A percentile compares a stretch with the other conserved stretches of the same genome.
Conservation (phyloP, 2,113 vertebrate genomes). For the Saccopteryx leptura region DNA sequence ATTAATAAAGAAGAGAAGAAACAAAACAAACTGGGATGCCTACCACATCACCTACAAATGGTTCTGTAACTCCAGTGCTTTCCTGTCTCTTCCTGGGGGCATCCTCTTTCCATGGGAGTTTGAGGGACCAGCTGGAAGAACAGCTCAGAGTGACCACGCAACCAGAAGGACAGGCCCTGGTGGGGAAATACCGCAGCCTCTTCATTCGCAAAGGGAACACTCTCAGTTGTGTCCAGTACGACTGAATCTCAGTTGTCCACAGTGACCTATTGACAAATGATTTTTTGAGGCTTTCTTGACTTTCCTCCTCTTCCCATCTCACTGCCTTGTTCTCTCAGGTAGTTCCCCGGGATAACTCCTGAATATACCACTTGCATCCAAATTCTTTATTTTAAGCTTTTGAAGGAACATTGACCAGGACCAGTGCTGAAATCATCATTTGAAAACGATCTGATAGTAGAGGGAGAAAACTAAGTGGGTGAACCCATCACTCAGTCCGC, state of each 20-base stretch:
- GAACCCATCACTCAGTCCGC: not conserved
- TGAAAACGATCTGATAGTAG: not conserved
- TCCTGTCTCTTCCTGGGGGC: not conserved
- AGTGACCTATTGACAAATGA: not conserved
- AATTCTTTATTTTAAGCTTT: constrained; percentile 15
- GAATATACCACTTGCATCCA: not conserved
- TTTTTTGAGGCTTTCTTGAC: not conserved
- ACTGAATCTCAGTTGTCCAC: not conserved
- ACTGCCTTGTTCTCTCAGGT: not conserved
- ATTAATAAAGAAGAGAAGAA: not conserved
- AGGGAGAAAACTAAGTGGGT: not conserved
- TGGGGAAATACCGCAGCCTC: not conserved
- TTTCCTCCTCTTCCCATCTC: not conserved
- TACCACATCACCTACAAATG: not conserved
- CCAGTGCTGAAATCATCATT: not conserved
- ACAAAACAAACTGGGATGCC: not conserved
- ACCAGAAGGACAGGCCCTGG: not conserved
- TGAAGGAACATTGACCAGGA: not conserved
- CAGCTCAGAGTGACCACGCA: not conserved
- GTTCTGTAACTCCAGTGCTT: not conserved
- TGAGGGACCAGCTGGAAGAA: not conserved
- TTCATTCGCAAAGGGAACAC: not conserved
- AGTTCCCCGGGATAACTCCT: not conserved
- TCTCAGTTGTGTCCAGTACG: not conserved
- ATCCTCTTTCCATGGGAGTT: not conserved